Percentiles rank a stretch among this genome's conserved stretches.
Evolutionary conservation across 1,140 invertebrate genomes (phyloP).

Genomic region (Anoplophora glabripennis): DNA sequence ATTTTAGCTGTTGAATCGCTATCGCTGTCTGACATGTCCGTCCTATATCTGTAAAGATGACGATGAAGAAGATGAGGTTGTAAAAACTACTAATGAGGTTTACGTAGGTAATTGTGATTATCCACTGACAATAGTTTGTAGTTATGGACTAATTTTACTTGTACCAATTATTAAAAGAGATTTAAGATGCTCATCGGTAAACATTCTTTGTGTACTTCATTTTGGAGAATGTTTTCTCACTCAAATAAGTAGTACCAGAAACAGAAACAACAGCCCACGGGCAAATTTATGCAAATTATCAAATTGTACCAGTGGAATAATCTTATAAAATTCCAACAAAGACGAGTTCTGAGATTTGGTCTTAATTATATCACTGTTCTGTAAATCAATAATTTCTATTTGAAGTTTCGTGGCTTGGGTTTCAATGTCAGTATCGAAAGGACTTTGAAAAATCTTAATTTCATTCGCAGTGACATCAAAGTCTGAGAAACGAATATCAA

Average conservation of each 20-base stretch:
- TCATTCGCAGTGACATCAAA: too few relatives aligned
- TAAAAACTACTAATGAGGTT: too few relatives aligned
- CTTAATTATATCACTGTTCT: slow-evolving; percentile 31
- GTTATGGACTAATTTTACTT: slow-evolving; percentile 24
- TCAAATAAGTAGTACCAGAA: slow-evolving; percentile 28
- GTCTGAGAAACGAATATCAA: too few relatives aligned
- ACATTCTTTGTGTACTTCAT: slow-evolving; percentile 30
- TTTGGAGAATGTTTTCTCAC: slow-evolving; percentile 29
- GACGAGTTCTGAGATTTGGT: slow-evolving; percentile 23
- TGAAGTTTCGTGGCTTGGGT: slow-evolving; percentile 31
- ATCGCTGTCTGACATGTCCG: too few relatives aligned
- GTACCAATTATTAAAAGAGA: slow-evolving; percentile 23
- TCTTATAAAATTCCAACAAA: slow-evolving; percentile 13
- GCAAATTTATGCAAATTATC: slow-evolving; percentile 23
- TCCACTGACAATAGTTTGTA: slow-evolving; percentile 26
- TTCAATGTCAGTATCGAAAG: too few relatives aligned
- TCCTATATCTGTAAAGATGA: too few relatives aligned
- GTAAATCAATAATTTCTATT: slow-evolving; percentile 36
- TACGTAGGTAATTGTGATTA: slow-evolving; percentile 11
- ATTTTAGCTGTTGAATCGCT: too few relatives aligned
- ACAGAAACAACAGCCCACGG: slow-evolving; percentile 20
- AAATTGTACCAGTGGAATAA: slow-evolving; percentile 22
- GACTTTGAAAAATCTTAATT: too few relatives aligned
- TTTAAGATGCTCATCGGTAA: slow-evolving; percentile 24
- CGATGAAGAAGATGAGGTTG: too few relatives aligned